Conservation (phyloP, 1,140 invertebrate species). For the Asobara japonica region DNA sequence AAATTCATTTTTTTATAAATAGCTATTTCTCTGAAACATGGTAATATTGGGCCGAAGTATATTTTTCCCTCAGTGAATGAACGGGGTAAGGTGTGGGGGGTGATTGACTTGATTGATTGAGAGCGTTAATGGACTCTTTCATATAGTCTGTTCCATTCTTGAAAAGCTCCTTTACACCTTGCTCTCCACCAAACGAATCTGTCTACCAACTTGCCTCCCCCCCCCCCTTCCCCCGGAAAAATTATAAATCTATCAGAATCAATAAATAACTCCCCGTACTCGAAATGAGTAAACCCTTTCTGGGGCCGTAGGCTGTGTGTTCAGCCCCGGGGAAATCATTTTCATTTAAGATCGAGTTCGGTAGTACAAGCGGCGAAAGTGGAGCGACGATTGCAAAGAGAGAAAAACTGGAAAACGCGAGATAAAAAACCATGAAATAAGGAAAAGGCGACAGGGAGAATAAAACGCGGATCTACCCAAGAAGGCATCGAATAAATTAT, state of each 20-base stretch:
- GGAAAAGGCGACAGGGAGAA: conserved; percentile 14
- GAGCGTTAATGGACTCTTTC: no score
- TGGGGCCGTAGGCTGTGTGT: not conserved
- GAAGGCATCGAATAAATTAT: conserved; percentile 27
- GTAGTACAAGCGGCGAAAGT: conserved; percentile 12
- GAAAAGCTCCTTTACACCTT: no score
- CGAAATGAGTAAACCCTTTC: conserved; percentile 2
- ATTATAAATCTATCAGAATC: not conserved
- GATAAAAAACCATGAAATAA: not conserved
- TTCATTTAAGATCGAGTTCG: conserved; percentile 21
- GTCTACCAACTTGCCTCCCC: not conserved
- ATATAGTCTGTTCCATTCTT: no score
- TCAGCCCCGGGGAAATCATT: conserved; percentile 21
- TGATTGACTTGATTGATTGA: no score
- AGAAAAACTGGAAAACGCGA: not conserved
- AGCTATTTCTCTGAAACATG: no score
- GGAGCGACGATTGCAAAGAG: not conserved
- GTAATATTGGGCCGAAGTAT: no score
- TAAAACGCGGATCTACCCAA: conserved; percentile 15
- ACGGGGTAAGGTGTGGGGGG: no score
- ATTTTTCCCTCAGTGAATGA: no score
- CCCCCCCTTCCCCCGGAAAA: not conserved
- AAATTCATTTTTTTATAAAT: no score
- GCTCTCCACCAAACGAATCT: no score
- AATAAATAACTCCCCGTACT: not conserved